Percentiles rank a stretch among this genome's conserved stretches.
phyloP scores from a whole-genome alignment of 2,888 invertebrate species.

The Ceratothoa steindachneri region DNA sequence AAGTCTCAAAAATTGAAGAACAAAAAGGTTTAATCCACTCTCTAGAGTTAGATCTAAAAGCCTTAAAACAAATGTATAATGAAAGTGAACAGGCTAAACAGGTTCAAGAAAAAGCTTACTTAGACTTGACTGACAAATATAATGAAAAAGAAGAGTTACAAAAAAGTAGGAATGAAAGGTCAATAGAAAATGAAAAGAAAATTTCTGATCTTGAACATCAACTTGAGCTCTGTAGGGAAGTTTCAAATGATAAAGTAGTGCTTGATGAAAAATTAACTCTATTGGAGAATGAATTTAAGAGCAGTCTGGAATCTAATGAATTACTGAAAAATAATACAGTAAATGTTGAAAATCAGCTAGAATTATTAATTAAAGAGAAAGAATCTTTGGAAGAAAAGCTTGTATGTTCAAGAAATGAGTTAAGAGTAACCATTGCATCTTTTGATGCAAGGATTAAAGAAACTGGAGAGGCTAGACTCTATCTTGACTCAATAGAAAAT shows the following conservation, averaged over 20 bases:
- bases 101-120: neutral
- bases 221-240: neutral
- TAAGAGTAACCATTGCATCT: too few species aligned
- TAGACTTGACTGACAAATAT: neutral
- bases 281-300: neutral
- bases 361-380: constrained; percentile 24
- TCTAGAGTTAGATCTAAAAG: neutral
- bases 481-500: too few species aligned
- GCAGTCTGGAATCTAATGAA: neutral
- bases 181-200: neutral
- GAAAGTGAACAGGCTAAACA: neutral
- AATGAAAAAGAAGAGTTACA: neutral
- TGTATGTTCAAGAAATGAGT: too few species aligned
- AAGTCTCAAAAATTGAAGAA: neutral
- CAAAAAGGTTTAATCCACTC: neutral
- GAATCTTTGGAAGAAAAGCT: constrained; percentile 22
- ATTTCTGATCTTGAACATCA: neutral
- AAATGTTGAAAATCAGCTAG: constrained; percentile 6
- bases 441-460: too few species aligned
- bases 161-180: neutral
- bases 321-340: neutral
- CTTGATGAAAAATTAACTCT: neutral
- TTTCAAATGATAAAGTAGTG: neutral
- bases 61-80: neutral
- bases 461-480: too few species aligned